Percentiles rank a stretch among this genome's conserved stretches.
These are phyloP conservation scores for Macquaria ambigua DNA, from an alignment of 2,113 vertebrate genomes.

Conservation along the genomic window DNA sequence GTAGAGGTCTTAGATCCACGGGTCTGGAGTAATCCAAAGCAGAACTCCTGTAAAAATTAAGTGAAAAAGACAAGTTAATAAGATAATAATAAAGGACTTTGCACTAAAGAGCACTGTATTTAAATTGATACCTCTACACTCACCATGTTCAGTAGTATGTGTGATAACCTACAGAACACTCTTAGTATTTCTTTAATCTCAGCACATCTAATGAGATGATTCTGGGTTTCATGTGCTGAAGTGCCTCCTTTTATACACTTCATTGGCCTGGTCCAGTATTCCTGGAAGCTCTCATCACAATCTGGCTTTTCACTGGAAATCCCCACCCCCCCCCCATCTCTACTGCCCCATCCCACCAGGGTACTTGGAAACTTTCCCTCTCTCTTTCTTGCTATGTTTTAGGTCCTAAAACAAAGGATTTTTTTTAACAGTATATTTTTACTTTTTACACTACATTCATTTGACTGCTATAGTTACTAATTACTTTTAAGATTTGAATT, in stretches of 20 bases:
- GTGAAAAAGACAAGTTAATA: neutral
- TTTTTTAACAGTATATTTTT: neutral
- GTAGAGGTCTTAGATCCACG: conserved; percentile 15
- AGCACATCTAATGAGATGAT: neutral
- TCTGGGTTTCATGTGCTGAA: conserved; percentile 24
- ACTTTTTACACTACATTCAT: neutral
- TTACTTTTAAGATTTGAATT: neutral
- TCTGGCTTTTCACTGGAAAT: conserved; percentile 63
- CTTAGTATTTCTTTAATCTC: conserved; percentile 19
- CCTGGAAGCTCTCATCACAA: conserved; percentile 55
- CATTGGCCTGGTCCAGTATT: conserved; percentile 25
- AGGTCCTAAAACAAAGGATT: no score
- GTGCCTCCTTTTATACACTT: conserved; percentile 41
- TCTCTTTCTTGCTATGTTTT: neutral
- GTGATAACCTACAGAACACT: neutral
- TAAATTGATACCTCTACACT: conserved; percentile 17
- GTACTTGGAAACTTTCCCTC: conserved; percentile 8
- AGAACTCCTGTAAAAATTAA: conserved; percentile 46
- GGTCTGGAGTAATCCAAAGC: conserved; percentile 38
- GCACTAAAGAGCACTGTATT: neutral
- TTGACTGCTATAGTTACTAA: neutral
- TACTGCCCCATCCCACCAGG: neutral
- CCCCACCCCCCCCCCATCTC: conserved; percentile 21
- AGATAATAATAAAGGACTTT: neutral
- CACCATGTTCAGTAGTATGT: conserved; percentile 69